A percentile compares a stretch with the other conserved stretches of the same genome.
Conservation (phyloP, 2,113 vertebrate species). For the Eretmochelys imbricata region DNA sequence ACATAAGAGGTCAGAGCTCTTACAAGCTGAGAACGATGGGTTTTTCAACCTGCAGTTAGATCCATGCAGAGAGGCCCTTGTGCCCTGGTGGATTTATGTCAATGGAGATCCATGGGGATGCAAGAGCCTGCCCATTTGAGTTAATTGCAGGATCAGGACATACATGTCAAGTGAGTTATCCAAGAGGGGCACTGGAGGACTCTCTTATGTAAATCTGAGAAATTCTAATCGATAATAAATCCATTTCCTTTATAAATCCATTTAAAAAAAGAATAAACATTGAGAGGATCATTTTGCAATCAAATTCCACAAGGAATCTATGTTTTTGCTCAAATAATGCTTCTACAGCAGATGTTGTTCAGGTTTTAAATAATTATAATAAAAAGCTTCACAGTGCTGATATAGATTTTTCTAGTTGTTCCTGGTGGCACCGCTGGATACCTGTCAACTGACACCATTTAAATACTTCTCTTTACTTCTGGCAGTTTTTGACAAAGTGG, state of each 20-base stretch:
- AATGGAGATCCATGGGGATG: background rate
- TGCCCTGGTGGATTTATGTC: background rate
- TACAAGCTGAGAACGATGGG: background rate
- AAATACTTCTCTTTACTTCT: constrained; percentile 41
- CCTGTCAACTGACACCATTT: background rate
- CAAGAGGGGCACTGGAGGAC: background rate
- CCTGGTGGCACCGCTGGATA: background rate
- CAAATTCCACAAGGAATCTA: background rate
- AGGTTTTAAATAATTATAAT: background rate
- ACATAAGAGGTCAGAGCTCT: background rate
- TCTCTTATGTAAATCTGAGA: background rate
- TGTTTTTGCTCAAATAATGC: background rate
- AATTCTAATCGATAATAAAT: background rate
- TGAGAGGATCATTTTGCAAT: background rate
- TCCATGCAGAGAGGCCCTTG: background rate
- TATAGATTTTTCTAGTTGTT: background rate
- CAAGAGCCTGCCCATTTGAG: background rate
- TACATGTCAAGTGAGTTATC: background rate
- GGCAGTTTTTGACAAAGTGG: constrained; percentile 21
- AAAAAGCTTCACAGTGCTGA: background rate
- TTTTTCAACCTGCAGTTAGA: background rate
- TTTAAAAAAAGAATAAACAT: background rate
- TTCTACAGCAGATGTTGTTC: background rate
- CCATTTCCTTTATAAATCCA: background rate
- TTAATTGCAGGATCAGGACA: background rate